Evolutionary conservation across 2,797 vertebrate species (phyloP).

Genomic region (Pangasius mekongensis): DNA sequence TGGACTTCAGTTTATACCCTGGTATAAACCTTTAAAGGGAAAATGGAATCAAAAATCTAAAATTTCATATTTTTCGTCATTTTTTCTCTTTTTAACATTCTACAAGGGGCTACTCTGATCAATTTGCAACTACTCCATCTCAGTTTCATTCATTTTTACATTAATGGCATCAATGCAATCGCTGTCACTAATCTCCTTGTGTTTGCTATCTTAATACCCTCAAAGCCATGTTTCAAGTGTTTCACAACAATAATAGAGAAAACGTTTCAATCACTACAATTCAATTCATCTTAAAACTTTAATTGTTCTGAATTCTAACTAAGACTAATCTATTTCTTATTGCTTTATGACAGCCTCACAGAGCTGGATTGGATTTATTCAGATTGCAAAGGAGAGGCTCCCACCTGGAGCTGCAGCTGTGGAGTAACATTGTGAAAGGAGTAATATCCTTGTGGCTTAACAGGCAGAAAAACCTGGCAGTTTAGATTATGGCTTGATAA

Average conservation of each 20-base stretch:
- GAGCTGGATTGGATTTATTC: not conserved
- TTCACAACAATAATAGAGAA: not conserved
- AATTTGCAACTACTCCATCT: not conserved
- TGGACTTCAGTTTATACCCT: not conserved
- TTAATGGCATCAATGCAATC: not conserved
- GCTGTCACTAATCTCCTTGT: constrained; percentile 2
- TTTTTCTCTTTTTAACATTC: not conserved
- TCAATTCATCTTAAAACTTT: constrained; percentile 11
- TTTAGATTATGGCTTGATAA: not conserved
- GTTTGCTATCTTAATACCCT: constrained; percentile 4
- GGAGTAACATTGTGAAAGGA: not conserved
- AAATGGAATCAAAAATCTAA: no score
- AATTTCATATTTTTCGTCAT: not conserved
- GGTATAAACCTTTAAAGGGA: not conserved
- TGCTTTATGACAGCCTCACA: constrained; percentile 6
- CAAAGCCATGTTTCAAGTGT: constrained; percentile 23
- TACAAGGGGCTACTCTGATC: not conserved
- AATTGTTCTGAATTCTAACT: constrained; percentile 24
- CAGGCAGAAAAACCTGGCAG: not conserved
- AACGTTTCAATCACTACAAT: constrained; percentile 20
- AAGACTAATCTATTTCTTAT: constrained; percentile 1
- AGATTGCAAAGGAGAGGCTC: not conserved
- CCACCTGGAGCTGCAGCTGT: not conserved
- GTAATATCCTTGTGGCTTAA: not conserved
- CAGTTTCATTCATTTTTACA: not conserved